Percentiles rank a stretch among this genome's conserved stretches.
Evolutionary conservation across 2,113 vertebrate genomes (phyloP).

Genomic region (Macaca nemestrina): DNA sequence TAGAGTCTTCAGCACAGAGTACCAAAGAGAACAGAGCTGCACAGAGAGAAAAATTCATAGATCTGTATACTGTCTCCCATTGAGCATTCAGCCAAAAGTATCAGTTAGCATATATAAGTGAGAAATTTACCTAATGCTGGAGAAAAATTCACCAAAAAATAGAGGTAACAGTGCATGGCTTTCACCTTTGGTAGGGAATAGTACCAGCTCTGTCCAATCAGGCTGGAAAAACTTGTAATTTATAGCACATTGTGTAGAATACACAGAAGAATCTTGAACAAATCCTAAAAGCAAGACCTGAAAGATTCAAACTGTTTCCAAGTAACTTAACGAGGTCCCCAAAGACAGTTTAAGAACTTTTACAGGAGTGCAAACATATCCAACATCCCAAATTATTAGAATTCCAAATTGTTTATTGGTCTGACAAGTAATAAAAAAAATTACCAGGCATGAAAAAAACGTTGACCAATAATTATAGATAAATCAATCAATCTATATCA

Average conservation of each 20-base stretch:
- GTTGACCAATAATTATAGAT: not conserved
- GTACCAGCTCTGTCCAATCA: not conserved
- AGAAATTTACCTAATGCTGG: not conserved
- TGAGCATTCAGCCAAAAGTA: not conserved
- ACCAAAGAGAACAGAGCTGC: fast-evolving
- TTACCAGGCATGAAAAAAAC: not conserved
- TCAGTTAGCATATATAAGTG: not conserved
- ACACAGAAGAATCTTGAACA: not conserved
- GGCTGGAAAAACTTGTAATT: not conserved
- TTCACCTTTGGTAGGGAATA: not conserved
- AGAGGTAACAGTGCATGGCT: not conserved
- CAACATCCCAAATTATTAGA: not conserved
- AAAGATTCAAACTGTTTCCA: not conserved
- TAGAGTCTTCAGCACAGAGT: not conserved
- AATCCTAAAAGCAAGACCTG: not conserved
- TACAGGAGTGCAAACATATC: not conserved
- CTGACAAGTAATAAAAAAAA: not conserved
- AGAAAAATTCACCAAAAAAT: not conserved
- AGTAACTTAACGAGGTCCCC: not conserved
- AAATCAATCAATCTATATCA: not conserved
- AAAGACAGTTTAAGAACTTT: not conserved
- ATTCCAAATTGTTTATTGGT: not conserved
- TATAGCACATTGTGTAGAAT: not conserved
- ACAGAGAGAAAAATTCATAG: not conserved
- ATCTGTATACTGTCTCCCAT: not conserved